phyloP scores from a whole-genome alignment of 1,140 invertebrate species.

The Drosophila virilis region DNA sequence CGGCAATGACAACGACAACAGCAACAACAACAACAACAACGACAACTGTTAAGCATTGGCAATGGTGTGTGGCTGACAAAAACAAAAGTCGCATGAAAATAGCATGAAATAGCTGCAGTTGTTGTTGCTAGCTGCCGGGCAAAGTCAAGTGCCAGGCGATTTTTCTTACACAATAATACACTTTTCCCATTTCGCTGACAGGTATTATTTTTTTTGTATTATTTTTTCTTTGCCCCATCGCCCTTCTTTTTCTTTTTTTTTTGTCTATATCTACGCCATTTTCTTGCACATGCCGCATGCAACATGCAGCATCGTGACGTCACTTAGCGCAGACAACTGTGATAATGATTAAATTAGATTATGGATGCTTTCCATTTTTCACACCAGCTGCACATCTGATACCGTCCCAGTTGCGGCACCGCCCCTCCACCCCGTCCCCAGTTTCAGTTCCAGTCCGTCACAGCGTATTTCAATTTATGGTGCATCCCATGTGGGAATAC shows the following conservation, averaged over 20 bases:
- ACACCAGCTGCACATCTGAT: slow-evolving; percentile 61
- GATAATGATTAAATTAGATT: slow-evolving; percentile 83
- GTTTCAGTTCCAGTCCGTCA: slow-evolving; percentile 16
- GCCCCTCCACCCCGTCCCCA: not conserved
- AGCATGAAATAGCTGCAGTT: slow-evolving; percentile 74
- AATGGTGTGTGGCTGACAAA: slow-evolving; percentile 62
- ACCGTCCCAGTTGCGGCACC: slow-evolving; percentile 1
- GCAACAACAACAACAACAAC: slow-evolving; percentile 3
- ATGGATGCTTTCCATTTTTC: slow-evolving; percentile 81
- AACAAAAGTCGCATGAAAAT: slow-evolving; percentile 77
- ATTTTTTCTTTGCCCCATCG: not conserved
- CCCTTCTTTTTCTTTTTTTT: slow-evolving; percentile 1
- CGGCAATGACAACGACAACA: slow-evolving; percentile 36
- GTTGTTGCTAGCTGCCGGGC: slow-evolving; percentile 22
- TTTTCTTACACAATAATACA: slow-evolving; percentile 81
- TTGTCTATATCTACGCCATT: slow-evolving; percentile 10
- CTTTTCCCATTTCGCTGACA: slow-evolving; percentile 78
- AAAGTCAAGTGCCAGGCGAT: slow-evolving; percentile 77
- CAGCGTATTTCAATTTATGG: slow-evolving; percentile 69
- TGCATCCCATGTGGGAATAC: slow-evolving; percentile 66
- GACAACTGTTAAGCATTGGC: slow-evolving; percentile 27
- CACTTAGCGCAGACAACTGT: slow-evolving; percentile 79
- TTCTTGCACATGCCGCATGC: slow-evolving; percentile 38
- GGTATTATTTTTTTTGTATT: slow-evolving; percentile 37
- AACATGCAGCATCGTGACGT: slow-evolving; percentile 59